Base-by-base conservation (phyloP, 2,888 invertebrate species). In the Portevinia maculata region DNA sequence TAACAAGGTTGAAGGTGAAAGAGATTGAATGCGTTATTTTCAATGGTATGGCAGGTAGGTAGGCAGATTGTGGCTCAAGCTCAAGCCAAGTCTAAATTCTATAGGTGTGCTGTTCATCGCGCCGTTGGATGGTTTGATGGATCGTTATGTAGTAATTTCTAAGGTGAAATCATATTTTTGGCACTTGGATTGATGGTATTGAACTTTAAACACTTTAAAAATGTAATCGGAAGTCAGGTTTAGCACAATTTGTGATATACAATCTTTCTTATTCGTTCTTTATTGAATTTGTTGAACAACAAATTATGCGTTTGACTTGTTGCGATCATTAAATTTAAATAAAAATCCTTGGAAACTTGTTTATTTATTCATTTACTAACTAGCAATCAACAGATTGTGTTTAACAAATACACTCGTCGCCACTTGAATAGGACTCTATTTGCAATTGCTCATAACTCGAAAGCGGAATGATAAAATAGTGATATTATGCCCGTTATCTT, bases 1-100 rank as follows among this genome's bases (percentile, higher is more conserved):
- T 84, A 84, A 84, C 84, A 79, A 84, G 84, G 84, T 84, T 84
- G 79, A 84, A 84, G 79, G 84, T 84, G 84, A 84, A 62, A 64
- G 73, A 76, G 52, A 48, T 69, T 71, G 64, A 75, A 74, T 62
- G 57, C n/a, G n/a, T n/a, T n/a, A n/a, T n/a, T n/a, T n/a, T n/a
- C n/a, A n/a, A n/a, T n/a, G n/a, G 55, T 50, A 46, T 55, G 34
- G 39, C 37, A 13, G 41, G 32, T 30, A 46, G 1, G 19, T 30
- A 19, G 24, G 9, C 53, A 37, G 32, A 9, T 28, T 32, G 62
- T 19, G 52, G 17, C 50, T 8, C 13, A 57, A 50, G 81, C 76
- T 83, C 71, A 57, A 37, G 55, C 64, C 19, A 64, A 70, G 24
- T 30, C 50, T 41, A 52, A 74, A 74, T 65, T 39, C 65, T 75